Evolutionary conservation across 2,888 invertebrate species (phyloP).

Genomic region (Drosophila anomelani): DNA sequence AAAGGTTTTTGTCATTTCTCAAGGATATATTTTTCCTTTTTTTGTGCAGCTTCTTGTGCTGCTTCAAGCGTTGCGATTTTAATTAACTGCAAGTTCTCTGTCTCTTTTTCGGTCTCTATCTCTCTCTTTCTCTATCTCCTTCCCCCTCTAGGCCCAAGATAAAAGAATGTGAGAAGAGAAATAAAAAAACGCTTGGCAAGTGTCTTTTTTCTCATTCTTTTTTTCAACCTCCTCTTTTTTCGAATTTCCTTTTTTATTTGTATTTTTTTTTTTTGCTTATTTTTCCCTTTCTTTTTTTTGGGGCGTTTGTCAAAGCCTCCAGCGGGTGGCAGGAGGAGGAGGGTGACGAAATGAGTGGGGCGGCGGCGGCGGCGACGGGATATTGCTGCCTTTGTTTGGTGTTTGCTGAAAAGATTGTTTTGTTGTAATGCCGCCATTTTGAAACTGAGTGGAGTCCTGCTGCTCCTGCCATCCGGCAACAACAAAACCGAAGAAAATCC

Average conservation of each 20-base stretch:
- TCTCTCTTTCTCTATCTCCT: too few relatives aligned
- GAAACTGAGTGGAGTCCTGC: conserved; percentile 52
- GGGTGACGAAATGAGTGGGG: conserved; percentile 30
- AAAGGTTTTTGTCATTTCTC: conserved; percentile 58
- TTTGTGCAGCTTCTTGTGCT: conserved; percentile 16
- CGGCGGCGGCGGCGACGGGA: conserved; percentile 2
- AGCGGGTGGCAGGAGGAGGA: neutral
- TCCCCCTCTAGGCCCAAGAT: conserved; percentile 9
- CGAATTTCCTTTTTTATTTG: conserved; percentile 8
- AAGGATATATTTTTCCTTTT: conserved; percentile 57
- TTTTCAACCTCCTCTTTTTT: conserved; percentile 1
- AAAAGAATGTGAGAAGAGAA: conserved; percentile 26
- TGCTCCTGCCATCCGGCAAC: neutral
- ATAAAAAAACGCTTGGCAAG: conserved; percentile 14
- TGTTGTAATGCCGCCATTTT: conserved; percentile 71
- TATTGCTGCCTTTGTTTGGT: conserved; percentile 73
- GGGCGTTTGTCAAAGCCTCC: conserved; percentile 68
- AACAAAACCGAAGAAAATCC: neutral
- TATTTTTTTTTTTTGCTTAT: neutral
- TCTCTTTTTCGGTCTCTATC: neutral
- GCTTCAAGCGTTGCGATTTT: conserved; percentile 69
- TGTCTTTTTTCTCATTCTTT: conserved; percentile 22
- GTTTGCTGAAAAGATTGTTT: conserved; percentile 70
- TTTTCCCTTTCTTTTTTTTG: conserved; percentile 22
- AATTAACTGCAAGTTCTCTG: conserved; percentile 69